Conservation (phyloP, 2,888 invertebrate species). For the Agonopterix heracliana region DNA sequence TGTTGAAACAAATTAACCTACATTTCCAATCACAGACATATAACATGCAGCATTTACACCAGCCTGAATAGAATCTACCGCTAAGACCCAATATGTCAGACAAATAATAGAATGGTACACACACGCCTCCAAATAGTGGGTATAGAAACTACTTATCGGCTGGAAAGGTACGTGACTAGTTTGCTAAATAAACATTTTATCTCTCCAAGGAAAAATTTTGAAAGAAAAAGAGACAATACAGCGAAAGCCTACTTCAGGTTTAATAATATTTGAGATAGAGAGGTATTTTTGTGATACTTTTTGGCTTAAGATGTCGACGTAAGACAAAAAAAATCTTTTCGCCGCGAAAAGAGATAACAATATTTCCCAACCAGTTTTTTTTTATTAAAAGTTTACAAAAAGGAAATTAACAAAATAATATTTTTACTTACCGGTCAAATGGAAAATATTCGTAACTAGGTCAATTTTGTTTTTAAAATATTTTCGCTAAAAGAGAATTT, state of each 20-base stretch:
- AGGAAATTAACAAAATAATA: no score
- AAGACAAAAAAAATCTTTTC: no score
- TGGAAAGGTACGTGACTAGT: conserved; percentile 25
- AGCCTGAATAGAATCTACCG: not conserved
- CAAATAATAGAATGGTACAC: conserved; percentile 31
- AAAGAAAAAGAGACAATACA: not conserved
- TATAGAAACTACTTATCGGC: conserved; percentile 11
- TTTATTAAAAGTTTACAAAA: no score
- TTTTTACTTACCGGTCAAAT: no score
- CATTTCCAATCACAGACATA: not conserved
- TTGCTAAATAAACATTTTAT: conserved; percentile 25
- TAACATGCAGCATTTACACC: not conserved
- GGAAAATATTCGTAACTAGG: no score
- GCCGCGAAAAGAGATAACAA: not conserved
- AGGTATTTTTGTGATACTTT: not conserved
- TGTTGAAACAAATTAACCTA: no score
- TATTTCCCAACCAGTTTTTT: no score
- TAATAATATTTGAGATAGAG: not conserved
- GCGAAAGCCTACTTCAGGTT: not conserved
- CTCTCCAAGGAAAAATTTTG: conserved; percentile 17
- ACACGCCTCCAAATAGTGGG: conserved; percentile 22
- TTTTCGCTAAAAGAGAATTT: no score
- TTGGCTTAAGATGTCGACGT: not conserved
- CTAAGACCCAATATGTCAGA: conserved; percentile 20
- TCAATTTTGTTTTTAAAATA: no score